Evolutionary conservation across 2,113 vertebrate species (phyloP).

Genomic region (Psittacula cyanocephala): DNA sequence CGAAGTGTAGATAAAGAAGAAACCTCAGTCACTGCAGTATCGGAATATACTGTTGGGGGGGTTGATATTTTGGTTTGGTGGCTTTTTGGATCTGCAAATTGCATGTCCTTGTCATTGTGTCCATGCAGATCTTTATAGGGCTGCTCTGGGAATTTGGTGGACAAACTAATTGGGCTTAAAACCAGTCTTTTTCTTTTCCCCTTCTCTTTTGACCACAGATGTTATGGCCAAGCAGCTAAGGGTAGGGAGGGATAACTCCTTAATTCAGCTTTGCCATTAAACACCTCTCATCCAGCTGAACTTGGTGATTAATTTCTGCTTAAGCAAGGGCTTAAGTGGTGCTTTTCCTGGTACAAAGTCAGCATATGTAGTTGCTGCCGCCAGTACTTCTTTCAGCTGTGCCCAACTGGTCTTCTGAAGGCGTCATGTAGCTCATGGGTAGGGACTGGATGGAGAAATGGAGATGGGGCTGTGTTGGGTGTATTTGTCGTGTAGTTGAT

Average conservation of each 20-base stretch:
- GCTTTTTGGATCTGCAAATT: background rate
- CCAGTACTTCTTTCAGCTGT: background rate
- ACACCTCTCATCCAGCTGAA: background rate
- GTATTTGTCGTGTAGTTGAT: accelerated
- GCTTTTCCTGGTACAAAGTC: background rate
- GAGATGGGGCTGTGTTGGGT: background rate
- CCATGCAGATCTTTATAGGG: background rate
- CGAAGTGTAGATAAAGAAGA: background rate
- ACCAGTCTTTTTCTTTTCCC: background rate
- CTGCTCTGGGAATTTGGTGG: background rate
- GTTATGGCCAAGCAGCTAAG: background rate
- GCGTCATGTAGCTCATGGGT: background rate
- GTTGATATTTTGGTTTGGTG: background rate
- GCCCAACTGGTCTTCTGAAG: background rate
- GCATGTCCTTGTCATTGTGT: background rate
- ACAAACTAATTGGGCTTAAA: background rate
- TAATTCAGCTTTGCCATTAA: background rate
- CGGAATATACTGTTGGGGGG: background rate
- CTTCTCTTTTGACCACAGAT: background rate
- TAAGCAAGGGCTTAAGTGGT: background rate
- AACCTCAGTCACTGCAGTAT: background rate
- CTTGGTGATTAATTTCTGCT: background rate
- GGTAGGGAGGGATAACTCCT: background rate
- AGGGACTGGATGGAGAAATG: background rate
- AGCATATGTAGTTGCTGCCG: accelerated